Evolutionary conservation across 2,888 invertebrate genomes (phyloP), one percentile per base, ranked within the genome.

Genomic region (Empis livida): DNA sequence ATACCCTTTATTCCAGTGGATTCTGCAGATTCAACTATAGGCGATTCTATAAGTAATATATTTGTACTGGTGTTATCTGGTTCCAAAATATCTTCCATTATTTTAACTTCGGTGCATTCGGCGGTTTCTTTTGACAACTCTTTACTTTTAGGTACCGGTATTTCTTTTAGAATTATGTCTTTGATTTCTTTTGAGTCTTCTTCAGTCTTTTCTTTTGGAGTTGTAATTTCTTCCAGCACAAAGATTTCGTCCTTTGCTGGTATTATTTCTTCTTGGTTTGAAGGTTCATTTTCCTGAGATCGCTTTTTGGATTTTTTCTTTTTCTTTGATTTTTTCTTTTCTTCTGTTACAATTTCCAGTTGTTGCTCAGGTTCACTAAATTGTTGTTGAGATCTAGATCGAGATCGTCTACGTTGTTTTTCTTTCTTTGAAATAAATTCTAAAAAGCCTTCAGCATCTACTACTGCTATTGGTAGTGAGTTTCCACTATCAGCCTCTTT

Each of bases 391-490:
- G 71, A 71, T 49, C 73, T 72, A 13, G 77, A 77, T 43, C 72
- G 67, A 2, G 79, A 79, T 47, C 77, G 71, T 41, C 57, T 56
- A 41, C 63, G 74, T 71, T 49, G 56, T 50, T 67, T 62, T 53
- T 71, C 71, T 54, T 67, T 71, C 55, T 68, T 69, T 16, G 70
- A 71, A 9, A 73, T 57, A 45, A 65, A 69, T 59, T 74, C 73
- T 49, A 72, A 65, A 54, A 74, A 74, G 43, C 72, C 74, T 54
- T 73, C 69, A 13, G 64, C 57, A 51, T 68, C 72, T 27, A 60
- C 59, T 46, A 61, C 57, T 20, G 37, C n/a, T 17, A 43, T 17
- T 20, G 35, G 43, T n/a, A 15, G 20, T 20, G 13, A 8, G 3
- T 2, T 13, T 16, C 13, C n/a, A 23, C n/a, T 20, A 51, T 60